These are phyloP conservation scores for Oscheius sp. DNA, from an alignment of 2,888 invertebrate species.

Conservation along the genomic window DNA sequence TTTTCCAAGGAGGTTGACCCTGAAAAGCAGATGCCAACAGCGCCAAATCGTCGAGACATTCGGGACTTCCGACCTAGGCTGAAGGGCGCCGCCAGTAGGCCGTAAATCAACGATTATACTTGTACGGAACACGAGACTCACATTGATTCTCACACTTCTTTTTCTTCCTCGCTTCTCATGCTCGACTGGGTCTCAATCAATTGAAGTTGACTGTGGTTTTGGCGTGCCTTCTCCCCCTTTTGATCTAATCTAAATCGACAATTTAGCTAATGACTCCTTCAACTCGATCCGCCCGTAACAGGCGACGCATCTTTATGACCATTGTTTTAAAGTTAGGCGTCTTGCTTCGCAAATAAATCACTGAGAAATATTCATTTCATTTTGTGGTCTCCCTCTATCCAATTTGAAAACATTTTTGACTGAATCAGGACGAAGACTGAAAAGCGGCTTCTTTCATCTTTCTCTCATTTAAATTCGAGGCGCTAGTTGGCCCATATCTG, in stretches of 20 bases:
- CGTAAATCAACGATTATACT: slow-evolving; percentile 30
- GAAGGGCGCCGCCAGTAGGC: slow-evolving; percentile 17
- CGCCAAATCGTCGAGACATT: slow-evolving; percentile 16
- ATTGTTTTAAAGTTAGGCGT: slow-evolving; percentile 28
- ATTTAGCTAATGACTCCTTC: no score
- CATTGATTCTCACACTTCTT: slow-evolving; percentile 1
- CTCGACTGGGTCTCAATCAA: neutral
- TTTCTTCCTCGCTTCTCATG: neutral
- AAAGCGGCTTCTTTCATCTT: slow-evolving; percentile 20
- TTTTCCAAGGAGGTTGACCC: neutral
- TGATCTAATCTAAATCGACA: no score
- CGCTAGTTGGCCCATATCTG: slow-evolving; percentile 16
- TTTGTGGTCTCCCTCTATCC: neutral
- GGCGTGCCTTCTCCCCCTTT: neutral
- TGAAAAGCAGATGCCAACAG: slow-evolving; percentile 15
- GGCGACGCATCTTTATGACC: slow-evolving; percentile 22
- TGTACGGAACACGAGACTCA: slow-evolving; percentile 14
- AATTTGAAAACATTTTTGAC: neutral
- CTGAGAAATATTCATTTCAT: slow-evolving; percentile 11
- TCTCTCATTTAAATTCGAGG: slow-evolving; percentile 11
- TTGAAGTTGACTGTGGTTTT: neutral
- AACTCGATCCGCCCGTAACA: neutral
- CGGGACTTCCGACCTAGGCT: slow-evolving; percentile 11
- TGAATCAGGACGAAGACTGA: neutral
- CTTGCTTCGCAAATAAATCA: slow-evolving; percentile 20